Evolutionary conservation across 1,140 invertebrate species (phyloP), one percentile per base, ranked within the genome.

Genomic region (Lordiphosa clarofinis): DNA sequence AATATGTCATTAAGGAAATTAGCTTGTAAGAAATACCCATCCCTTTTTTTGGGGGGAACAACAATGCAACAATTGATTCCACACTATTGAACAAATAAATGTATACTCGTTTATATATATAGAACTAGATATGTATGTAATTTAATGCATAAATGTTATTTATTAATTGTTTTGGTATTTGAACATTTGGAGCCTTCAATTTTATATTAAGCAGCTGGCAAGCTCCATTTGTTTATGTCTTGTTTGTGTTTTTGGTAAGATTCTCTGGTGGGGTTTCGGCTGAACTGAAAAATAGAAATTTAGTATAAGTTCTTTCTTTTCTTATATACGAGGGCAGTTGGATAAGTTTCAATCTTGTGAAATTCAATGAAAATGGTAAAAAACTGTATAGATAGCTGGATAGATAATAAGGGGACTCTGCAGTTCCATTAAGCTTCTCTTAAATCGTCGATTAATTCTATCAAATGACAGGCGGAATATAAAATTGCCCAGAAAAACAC

Each of bases 141-240:
- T 39, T 56, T 24, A 49, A 49, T 39, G 57, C 75, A 50, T 66
- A 81, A 74, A 65, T 19, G 39, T 46, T 11, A 53, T 67, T 56
- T 39, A 59, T 35, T 56, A 62, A 59, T 75, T 76, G 59, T 50
- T 63, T 42, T 38, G 9, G 46, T 53, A 31, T 81, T 76, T 48
- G 59, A 64, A 72, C 56, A 56, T 56, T 53, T 44, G 48, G 35
- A 71, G 49, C 54, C 55, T 42, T 70, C 44, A 19, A 33, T 59
- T 46, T 54, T 68, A 60, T 2, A 31, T 55, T 55, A 40, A 76
- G 59, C 75, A 84, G 49, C 70, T 66, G 70, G 53, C 56, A 62
- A 56, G 28, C 36, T 54, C 39, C 54, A 42, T 50, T 65, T 74
- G 56, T 81, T 79, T 81, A 74, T 37, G 43, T 50, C 50, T 31